Evolutionary conservation across 1,140 invertebrate genomes (phyloP).

Genomic region (Drosophila pachea): DNA sequence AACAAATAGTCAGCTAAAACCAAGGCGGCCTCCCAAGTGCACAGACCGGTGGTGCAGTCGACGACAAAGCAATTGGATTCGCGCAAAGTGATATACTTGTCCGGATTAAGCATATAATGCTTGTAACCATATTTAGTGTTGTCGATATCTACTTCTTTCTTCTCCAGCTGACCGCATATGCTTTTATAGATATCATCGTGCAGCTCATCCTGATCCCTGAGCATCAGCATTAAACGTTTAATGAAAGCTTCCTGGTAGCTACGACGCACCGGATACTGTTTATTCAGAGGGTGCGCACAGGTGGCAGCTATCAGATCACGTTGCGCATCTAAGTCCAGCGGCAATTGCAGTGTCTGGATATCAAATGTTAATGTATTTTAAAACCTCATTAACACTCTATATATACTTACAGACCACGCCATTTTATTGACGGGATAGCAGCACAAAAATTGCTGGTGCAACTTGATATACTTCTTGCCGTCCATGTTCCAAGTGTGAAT

Average conservation of each 20-base stretch:
- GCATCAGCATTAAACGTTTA: conserved; percentile 61
- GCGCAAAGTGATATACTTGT: conserved; percentile 47
- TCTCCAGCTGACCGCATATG: conserved; percentile 46
- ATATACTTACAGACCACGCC: conserved; percentile 61
- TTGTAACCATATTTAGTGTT: conserved; percentile 58
- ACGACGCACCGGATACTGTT: conserved; percentile 54
- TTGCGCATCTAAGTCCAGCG: conserved; percentile 59
- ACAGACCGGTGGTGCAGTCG: conserved; percentile 74
- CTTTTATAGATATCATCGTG: conserved; percentile 68
- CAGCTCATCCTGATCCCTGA: conserved; percentile 58
- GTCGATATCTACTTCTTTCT: not conserved
- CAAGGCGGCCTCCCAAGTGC: conserved; percentile 74
- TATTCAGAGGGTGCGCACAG: conserved; percentile 54
- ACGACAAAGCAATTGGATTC: conserved; percentile 72
- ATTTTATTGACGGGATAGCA: conserved; percentile 68
- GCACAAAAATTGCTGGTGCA: conserved; percentile 66
- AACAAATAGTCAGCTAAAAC: conserved; percentile 67
- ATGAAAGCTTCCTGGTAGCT: conserved; percentile 70
- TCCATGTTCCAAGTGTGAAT: conserved; percentile 17
- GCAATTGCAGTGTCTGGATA: conserved; percentile 47
- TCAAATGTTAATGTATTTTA: not conserved
- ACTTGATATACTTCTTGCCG: conserved; percentile 49
- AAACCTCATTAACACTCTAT: not conserved
- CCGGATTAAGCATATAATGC: conserved; percentile 58
- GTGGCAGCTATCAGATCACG: conserved; percentile 59